Evolutionary conservation across 1,140 invertebrate species (phyloP).

Genomic region (Globodera ellingtonae): DNA sequence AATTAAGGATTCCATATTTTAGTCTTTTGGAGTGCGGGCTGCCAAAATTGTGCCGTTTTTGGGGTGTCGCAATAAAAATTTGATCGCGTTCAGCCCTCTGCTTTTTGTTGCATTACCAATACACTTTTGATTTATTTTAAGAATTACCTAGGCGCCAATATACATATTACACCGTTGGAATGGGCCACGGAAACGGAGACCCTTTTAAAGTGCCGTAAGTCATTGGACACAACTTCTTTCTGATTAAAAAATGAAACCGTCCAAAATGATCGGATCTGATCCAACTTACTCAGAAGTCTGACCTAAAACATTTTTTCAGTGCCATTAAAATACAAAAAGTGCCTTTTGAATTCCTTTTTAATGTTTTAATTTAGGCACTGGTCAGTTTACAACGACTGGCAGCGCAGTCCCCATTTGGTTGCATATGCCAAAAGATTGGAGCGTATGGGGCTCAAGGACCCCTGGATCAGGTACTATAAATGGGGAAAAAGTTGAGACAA

Average conservation of each 20-base stretch:
- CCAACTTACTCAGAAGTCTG: background rate
- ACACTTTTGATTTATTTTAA: no score
- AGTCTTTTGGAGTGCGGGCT: no score
- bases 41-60: no score
- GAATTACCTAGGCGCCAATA: no score
- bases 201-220: constrained; percentile 44
- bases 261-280: background rate
- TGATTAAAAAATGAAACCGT: background rate
- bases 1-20: no score
- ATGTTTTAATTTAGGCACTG: constrained; percentile 27
- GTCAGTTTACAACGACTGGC: constrained; percentile 36
- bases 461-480: constrained; percentile 48
- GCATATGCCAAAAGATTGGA: constrained; percentile 35
- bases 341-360: background rate
- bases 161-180: background rate
- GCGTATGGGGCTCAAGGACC: constrained; percentile 45
- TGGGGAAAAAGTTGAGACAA: background rate
- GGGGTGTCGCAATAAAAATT: no score
- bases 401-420: constrained; percentile 27
- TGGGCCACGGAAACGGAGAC: constrained; percentile 41
- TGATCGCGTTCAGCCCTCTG: no score
- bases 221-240: background rate
- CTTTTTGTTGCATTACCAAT: no score
- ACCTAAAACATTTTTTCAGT: no score
- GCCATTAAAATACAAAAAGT: no score